A percentile compares a stretch with the other conserved stretches of the same genome.
Conservation (phyloP, 2,888 invertebrate genomes). For the Orthosia gracilis region DNA sequence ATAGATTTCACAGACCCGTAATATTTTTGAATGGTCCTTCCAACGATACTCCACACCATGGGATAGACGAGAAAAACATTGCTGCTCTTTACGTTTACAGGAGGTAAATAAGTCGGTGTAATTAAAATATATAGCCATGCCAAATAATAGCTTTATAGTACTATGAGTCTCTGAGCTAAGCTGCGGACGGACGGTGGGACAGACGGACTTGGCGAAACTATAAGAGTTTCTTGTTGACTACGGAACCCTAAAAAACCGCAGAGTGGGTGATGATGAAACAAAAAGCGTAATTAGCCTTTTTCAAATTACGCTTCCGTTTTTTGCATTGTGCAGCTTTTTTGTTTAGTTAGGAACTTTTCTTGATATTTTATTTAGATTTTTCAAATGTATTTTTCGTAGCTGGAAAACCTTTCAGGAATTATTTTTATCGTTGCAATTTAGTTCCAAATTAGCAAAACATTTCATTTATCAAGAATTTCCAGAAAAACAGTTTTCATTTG, state of each 20-base stretch:
- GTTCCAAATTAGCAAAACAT: background rate
- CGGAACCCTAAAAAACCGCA: conserved; percentile 23
- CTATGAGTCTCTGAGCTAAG: too few species aligned
- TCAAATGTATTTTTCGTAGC: background rate
- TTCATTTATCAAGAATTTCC: background rate
- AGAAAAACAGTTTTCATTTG: background rate
- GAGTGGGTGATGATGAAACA: conserved; percentile 60
- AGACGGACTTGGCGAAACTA: too few species aligned
- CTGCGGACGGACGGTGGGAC: too few species aligned
- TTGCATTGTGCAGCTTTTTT: conserved; percentile 23
- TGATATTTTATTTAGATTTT: conserved; percentile 6
- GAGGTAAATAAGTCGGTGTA: too few species aligned
- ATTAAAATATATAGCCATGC: too few species aligned
- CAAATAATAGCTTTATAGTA: too few species aligned
- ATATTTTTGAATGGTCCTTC: too few species aligned
- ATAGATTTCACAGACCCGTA: too few species aligned
- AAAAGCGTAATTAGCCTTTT: conserved; percentile 65
- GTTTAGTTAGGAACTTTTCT: background rate
- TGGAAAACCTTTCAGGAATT: background rate
- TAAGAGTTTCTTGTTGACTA: too few species aligned
- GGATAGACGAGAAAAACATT: too few species aligned
- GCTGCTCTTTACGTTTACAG: too few species aligned
- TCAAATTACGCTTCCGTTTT: conserved; percentile 47
- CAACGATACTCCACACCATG: too few species aligned
- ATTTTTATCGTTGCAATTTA: background rate